Base-by-base conservation (phyloP, 2,888 invertebrate genomes). In the Aromia moschata region DNA sequence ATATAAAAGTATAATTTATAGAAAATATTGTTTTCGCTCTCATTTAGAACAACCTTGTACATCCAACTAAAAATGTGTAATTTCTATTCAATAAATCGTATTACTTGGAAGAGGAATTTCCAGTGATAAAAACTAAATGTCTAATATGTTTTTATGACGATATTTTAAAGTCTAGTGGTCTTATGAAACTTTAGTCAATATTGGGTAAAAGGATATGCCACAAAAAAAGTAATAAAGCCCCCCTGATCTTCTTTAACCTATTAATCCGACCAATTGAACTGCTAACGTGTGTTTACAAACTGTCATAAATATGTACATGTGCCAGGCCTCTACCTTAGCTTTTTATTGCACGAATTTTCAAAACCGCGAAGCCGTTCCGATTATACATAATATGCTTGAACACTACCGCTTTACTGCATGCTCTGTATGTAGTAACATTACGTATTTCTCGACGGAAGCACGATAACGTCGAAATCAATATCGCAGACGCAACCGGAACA, bases 391-490 rank as follows among this genome's bases (percentile, higher is more conserved):
- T n/a, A n/a, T 37, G 25, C 40, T 30, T 40, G n/a, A 25, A 30
- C 51, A 51, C 51, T 51, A 51, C 51, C 51, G 51, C 51, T 38
- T 20, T 49, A 46, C 46, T 46, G 16, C 46, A 46, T 17, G n/a
- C n/a, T n/a, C n/a, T n/a, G 14, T 46, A 46, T 49, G 18, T n/a
- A 40, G 16, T 12, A 40, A 40, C 51, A 40, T 51, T 40, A 51
- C 51, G 51, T 51, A 51, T 51, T 51, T 51, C 25, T 51, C 15
- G 49, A 38, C 53, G 40, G 55, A 54, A 57, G 53, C 33, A 56
- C 58, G 55, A 41, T 56, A 56, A 25, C 43, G 49, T 57, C 37
- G 58, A 15, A 62, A 65, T 65, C 65, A 56, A 65, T 65, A 60
- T 38, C 60, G 7, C 2, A 14, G 31, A 30, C 40, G 51, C 51